phyloP scores from a whole-genome alignment of 2,888 invertebrate genomes.

The Cerceris ruficornis region DNA sequence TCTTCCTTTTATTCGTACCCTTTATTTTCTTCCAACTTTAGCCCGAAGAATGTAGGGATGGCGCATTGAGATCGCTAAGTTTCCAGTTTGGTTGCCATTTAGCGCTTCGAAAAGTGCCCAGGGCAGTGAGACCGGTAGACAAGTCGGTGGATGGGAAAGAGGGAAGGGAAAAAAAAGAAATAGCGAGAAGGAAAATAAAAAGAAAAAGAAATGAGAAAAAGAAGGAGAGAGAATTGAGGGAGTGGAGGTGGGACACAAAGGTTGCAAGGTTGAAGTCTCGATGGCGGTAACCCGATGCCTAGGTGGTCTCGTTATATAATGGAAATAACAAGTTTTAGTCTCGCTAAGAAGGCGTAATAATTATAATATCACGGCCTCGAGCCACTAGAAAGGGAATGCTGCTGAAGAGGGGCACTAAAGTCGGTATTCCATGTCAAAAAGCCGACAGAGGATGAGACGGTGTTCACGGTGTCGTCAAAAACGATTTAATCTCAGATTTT shows the following conservation, averaged over 20 bases:
- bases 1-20: slow-evolving; percentile 18
- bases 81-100: slow-evolving; percentile 65
- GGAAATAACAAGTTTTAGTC: slow-evolving; percentile 30
- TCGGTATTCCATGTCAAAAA: slow-evolving; percentile 12
- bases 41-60: slow-evolving; percentile 36
- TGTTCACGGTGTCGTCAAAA: neutral
- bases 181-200: slow-evolving; percentile 16
- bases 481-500: slow-evolving; percentile 44
- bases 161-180: slow-evolving; percentile 22
- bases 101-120: slow-evolving; percentile 59
- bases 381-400: slow-evolving; percentile 6
- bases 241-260: neutral
- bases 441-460: neutral
- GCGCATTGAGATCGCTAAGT: slow-evolving; percentile 59
- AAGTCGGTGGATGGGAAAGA: slow-evolving; percentile 13
- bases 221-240: neutral
- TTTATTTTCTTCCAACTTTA: slow-evolving; percentile 54
- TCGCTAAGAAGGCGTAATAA: slow-evolving; percentile 25
- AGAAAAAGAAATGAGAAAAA: slow-evolving; percentile 33
- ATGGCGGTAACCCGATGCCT: slow-evolving; percentile 19
- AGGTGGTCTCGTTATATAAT: slow-evolving; percentile 27
- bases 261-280: neutral
- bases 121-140: slow-evolving; percentile 36
- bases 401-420: neutral
- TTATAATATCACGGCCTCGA: slow-evolving; percentile 41